A percentile compares a stretch with the other conserved stretches of the same genome.
phyloP scores from a whole-genome alignment of 2,113 vertebrate species.

The Oreocharis arfaki region DNA sequence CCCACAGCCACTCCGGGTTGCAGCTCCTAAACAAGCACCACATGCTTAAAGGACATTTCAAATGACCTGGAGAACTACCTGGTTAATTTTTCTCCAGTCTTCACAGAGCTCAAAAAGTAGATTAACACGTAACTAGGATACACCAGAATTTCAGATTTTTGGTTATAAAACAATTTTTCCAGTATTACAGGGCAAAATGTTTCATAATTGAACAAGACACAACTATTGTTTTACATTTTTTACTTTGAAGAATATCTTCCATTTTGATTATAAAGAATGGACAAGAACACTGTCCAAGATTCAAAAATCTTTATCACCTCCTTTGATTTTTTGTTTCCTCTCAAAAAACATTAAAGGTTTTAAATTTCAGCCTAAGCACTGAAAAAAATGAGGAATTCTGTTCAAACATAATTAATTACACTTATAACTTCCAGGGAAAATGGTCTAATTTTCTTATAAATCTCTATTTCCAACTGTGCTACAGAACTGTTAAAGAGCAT shows the following conservation, averaged over 20 bases:
- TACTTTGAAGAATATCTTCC: neutral
- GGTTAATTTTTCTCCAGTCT: slow-evolving; percentile 2
- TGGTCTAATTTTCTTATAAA: neutral
- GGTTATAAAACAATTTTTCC: neutral
- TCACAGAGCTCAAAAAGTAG: neutral
- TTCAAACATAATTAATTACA: neutral
- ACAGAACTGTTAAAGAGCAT: neutral
- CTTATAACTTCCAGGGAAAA: neutral
- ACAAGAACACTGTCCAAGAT: neutral
- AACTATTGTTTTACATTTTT: neutral
- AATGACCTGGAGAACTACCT: neutral
- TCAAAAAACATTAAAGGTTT: neutral
- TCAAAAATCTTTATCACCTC: neutral
- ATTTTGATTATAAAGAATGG: neutral
- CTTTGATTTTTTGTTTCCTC: neutral
- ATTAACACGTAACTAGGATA: neutral
- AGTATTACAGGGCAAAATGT: neutral
- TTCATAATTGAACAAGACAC: neutral
- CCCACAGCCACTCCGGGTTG: neutral
- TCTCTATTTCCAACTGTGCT: neutral
- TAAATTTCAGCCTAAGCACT: neutral
- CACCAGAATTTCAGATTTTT: neutral
- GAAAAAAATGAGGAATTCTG: neutral
- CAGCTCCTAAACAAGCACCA: neutral
- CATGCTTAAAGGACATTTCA: neutral